Percentiles rank a stretch among this genome's conserved stretches.
These are phyloP conservation scores for Tympanoctomys barrerae DNA, from an alignment of 2,797 vertebrate species.

Conservation along the genomic window DNA sequence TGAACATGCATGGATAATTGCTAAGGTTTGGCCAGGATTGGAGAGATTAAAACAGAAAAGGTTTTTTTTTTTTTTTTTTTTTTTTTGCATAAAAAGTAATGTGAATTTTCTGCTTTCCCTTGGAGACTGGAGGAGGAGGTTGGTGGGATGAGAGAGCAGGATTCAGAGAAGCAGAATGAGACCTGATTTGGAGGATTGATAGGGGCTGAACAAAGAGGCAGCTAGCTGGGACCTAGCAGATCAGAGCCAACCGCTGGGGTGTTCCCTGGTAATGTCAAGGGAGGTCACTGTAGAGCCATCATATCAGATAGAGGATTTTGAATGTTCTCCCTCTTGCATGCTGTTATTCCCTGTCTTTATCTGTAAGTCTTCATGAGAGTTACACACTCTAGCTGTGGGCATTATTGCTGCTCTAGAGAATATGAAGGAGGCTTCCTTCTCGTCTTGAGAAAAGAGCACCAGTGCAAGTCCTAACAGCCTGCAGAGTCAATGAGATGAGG, in stretches of 20 bases:
- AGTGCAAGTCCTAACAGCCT: neutral
- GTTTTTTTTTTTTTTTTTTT: too few species aligned
- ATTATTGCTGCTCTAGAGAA: neutral
- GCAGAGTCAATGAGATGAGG: fast-evolving
- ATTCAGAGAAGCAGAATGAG: conserved; percentile 11
- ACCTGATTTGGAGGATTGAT: neutral
- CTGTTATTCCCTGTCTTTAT: neutral
- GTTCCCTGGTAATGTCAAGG: neutral
- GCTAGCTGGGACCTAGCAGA: neutral
- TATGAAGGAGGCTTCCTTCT: neutral
- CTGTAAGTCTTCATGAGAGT: neutral
- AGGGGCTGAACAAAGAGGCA: neutral
- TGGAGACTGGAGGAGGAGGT: neutral
- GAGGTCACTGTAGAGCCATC: neutral
- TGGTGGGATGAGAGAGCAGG: neutral
- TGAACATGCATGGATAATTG: conserved; percentile 45
- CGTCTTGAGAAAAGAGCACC: neutral
- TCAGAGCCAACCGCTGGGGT: neutral
- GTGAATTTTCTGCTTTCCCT: neutral
- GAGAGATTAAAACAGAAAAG: conserved; percentile 50
- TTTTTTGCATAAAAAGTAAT: conserved; percentile 58
- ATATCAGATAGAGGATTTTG: neutral
- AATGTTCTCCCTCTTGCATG: too few species aligned
- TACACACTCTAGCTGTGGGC: fast-evolving
- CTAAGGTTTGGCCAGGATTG: conserved; percentile 42